Evolutionary conservation across 2,797 vertebrate genomes (phyloP), one percentile per base, ranked within the genome.

Genomic region (Aulostomus chinensis): DNA sequence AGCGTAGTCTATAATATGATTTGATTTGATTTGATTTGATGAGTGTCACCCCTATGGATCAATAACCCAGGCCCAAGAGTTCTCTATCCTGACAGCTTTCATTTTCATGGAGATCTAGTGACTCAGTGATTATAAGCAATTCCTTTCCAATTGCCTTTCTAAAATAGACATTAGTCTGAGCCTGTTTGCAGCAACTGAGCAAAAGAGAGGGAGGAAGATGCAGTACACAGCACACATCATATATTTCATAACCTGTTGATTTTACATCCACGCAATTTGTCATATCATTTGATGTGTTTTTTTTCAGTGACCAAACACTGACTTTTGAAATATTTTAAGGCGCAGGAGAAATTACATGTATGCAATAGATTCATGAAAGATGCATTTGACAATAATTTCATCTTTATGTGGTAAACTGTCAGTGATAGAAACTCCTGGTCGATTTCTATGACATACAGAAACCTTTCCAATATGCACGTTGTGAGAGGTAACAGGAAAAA

Each of bases 41-140:
- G 73, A 76, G 71, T 64, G 75, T 29, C 68, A 57, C 62, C 72
- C 64, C 70, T 7, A 69, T 64, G 54, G 80, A 78, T 72, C 76
- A 86, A 86, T 83, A 73, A 54, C 52, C 38, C 15, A 12, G 58
- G 39, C 73, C 67, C 77, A 36, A 5, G 30, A 74, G 64, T 65
- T 73, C 72, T 81, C 70, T 36, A 31, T 80, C 80, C 64, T 75
- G 67, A 73, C 59, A 73, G 50, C 64, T 80, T 71, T 70, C 73
- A 70, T 64, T 83, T 83, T 68, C 76, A 84, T 88, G 78, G 82
- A n/a, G 68, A 62, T 72, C 74, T 51, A 59, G 50, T 47, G 63
- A 78, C 49, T 63, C 63, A 83, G 72, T 76, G 58, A 79, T 84
- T 83, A 77, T 79, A 65, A 81, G 73, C 71, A 66, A 59, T 86